These are phyloP conservation scores for Mesochorus sp. DNA, from an alignment of 2,888 invertebrate genomes.

Conservation along the genomic window DNA sequence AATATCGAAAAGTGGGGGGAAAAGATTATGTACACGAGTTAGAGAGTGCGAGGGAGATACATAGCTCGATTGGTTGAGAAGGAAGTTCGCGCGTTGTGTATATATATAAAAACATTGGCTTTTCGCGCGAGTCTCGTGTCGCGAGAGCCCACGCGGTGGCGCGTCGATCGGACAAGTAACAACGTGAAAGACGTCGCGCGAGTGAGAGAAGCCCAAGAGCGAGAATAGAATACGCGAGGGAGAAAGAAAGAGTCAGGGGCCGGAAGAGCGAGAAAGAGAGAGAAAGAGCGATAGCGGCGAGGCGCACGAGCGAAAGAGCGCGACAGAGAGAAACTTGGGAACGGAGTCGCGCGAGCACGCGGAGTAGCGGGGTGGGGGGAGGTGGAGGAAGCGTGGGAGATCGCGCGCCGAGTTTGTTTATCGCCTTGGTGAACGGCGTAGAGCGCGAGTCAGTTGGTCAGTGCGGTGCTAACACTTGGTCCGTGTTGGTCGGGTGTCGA, in stretches of 20 bases:
- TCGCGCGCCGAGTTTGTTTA: conserved; percentile 79
- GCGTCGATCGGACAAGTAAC: neutral
- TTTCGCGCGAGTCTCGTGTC: neutral
- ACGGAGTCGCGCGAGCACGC: conserved; percentile 12
- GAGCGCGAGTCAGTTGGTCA: conserved; percentile 68
- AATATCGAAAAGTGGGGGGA: conserved; percentile 15
- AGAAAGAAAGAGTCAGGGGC: conserved; percentile 16
- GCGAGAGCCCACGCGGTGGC: conserved; percentile 23
- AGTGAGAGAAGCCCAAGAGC: conserved; percentile 20
- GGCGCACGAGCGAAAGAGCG: no score
- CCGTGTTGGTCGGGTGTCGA: conserved; percentile 69
- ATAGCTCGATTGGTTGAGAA: conserved; percentile 30
- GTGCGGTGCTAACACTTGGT: conserved; percentile 77
- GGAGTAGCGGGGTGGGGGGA: conserved; percentile 35
- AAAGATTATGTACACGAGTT: conserved; percentile 16
- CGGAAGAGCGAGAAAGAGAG: conserved; percentile 16
- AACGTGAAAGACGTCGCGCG: neutral
- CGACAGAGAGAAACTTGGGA: neutral
- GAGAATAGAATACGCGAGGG: no score
- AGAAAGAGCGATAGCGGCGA: conserved; percentile 5
- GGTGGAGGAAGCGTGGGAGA: conserved; percentile 71
- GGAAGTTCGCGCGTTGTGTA: conserved; percentile 37
- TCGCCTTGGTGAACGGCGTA: conserved; percentile 71
- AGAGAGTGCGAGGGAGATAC: conserved; percentile 51
- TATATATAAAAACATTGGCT: neutral